phyloP scores from a whole-genome alignment of 2,797 vertebrate genomes.

The Macropodus opercularis region DNA sequence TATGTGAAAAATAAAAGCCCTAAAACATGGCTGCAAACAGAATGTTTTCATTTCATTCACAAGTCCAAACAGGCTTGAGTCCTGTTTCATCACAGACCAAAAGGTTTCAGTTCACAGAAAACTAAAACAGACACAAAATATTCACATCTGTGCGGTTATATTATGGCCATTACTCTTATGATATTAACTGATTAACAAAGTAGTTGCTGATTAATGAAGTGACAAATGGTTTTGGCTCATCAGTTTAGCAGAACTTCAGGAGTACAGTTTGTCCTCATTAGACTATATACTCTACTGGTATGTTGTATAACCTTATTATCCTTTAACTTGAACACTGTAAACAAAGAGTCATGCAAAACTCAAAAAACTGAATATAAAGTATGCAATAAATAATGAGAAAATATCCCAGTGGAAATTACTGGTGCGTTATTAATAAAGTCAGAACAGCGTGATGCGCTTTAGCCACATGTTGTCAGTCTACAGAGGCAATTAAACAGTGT shows the following conservation, averaged over 20 bases:
- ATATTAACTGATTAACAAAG: too few species aligned
- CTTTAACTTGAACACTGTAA: background rate
- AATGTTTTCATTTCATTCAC: too few species aligned
- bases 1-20: conserved; percentile 2
- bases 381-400: background rate
- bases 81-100: too few species aligned
- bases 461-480: conserved; percentile 29
- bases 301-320: background rate
- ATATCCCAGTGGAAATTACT: background rate
- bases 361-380: conserved; percentile 3
- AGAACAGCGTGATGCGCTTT: conserved; percentile 15
- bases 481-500: conserved; percentile 41
- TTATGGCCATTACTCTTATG: too few species aligned
- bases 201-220: background rate
- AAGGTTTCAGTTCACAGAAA: too few species aligned
- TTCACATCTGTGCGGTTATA: too few species aligned
- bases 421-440: conserved; percentile 25
- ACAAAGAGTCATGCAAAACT: background rate
- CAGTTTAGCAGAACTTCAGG: background rate
- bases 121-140: too few species aligned
- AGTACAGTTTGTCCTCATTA: background rate
- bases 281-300: background rate
- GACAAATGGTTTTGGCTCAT: background rate
- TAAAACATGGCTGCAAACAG: background rate
- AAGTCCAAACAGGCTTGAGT: too few species aligned